Evolutionary conservation across 2,113 vertebrate genomes (phyloP).

Genomic region (Gallinago undulata): DNA sequence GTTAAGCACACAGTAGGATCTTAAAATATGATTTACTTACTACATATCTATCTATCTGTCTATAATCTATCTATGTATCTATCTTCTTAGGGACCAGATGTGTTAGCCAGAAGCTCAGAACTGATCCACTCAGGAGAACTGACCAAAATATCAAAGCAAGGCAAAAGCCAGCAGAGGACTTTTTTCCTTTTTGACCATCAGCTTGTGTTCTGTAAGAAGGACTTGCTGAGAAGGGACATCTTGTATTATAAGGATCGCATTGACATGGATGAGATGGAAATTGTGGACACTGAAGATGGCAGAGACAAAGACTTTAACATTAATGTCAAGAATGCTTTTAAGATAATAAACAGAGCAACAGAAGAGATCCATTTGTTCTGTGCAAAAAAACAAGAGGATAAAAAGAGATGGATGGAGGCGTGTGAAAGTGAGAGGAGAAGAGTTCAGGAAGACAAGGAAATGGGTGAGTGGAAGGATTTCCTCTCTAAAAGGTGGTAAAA

Average conservation of each 20-base stretch:
- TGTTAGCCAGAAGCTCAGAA: constrained; percentile 91
- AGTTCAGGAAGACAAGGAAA: constrained; percentile 91
- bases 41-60: neutral
- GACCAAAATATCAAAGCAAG: constrained; percentile 84
- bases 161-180: constrained; percentile 92
- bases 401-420: constrained; percentile 89
- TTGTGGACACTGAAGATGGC: constrained; percentile 85
- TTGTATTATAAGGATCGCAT: constrained; percentile 90
- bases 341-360: constrained; percentile 79
- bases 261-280: constrained; percentile 85
- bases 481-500: neutral
- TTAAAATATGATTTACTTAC: neutral
- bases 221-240: constrained; percentile 91
- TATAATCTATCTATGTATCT: neutral
- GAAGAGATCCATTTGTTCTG: constrained; percentile 87
- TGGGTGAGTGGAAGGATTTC: constrained; percentile 82
- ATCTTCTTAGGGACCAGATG: constrained; percentile 83
- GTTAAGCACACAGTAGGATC: neutral
- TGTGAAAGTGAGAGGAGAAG: constrained; percentile 84
- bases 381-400: constrained; percentile 90
- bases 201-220: constrained; percentile 95
- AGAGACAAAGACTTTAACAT: constrained; percentile 84
- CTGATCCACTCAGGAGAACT: constrained; percentile 95
- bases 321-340: constrained; percentile 87
- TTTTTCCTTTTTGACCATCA: constrained; percentile 99